phyloP scores from a whole-genome alignment of 2,797 vertebrate genomes.

The Poeciliopsis infans region DNA sequence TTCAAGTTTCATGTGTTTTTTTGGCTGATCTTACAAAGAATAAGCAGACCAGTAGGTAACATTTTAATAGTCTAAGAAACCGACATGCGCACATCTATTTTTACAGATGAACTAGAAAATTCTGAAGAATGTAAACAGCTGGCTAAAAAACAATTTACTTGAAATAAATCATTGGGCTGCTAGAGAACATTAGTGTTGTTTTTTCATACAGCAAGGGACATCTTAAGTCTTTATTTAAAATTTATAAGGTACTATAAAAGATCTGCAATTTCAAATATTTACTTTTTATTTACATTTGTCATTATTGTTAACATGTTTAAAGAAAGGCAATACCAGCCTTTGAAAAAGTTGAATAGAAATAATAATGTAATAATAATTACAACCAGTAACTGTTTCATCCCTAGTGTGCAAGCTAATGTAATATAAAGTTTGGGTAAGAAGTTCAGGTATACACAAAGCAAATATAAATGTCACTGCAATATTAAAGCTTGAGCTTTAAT shows the following conservation, averaged over 20 bases:
- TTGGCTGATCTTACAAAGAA: neutral
- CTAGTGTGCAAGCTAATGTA: neutral
- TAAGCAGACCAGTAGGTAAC: neutral
- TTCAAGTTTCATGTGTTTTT: neutral
- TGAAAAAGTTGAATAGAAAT: neutral
- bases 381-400: conserved; percentile 2
- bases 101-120: neutral
- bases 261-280: neutral
- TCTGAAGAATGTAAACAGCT: neutral
- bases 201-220: neutral
- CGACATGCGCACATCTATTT: neutral
- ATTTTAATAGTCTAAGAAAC: neutral
- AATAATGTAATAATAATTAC: neutral
- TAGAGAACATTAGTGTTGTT: neutral
- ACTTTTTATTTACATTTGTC: neutral
- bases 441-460: neutral
- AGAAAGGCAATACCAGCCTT: neutral
- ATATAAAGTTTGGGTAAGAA: neutral
- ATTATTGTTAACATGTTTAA: neutral
- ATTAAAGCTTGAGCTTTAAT: neutral
- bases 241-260: neutral
- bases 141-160: neutral
- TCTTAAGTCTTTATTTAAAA: neutral
- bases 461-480: neutral
- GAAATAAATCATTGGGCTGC: neutral